Conservation (phyloP, 2,797 vertebrate genomes). For the Sebastes steindachneri region DNA sequence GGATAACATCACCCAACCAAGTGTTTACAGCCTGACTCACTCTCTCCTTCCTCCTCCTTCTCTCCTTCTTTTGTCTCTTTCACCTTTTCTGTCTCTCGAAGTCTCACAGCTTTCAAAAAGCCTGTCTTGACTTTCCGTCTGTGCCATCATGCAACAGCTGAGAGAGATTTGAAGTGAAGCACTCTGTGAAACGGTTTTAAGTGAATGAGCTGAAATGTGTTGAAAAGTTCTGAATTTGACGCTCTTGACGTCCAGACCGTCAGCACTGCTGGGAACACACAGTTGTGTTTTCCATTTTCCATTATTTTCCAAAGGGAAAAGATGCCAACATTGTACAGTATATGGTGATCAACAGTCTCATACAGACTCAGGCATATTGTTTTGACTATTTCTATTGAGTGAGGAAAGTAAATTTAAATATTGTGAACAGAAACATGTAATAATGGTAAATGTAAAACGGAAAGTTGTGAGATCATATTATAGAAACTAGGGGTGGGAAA, state of each 20-base stretch:
- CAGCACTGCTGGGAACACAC: not conserved
- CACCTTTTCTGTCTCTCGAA: conserved; percentile 6
- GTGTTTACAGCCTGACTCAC: conserved; percentile 73
- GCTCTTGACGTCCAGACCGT: not conserved
- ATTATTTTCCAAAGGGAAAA: not conserved
- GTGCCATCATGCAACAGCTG: not conserved
- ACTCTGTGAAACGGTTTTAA: not conserved
- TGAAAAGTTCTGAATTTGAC: not conserved
- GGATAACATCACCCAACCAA: conserved; percentile 64
- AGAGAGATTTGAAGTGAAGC: not conserved
- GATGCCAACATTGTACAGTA: not conserved
- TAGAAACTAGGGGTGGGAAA: too few species aligned
- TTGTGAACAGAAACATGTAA: not conserved
- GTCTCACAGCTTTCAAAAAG: not conserved
- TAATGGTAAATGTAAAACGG: not conserved
- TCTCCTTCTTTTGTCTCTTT: conserved; percentile 13
- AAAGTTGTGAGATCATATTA: not conserved
- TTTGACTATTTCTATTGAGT: not conserved
- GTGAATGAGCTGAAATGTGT: not conserved
- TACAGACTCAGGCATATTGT: not conserved
- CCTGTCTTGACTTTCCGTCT: not conserved
- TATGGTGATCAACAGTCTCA: not conserved
- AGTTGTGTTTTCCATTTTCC: not conserved
- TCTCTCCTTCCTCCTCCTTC: conserved; percentile 26
- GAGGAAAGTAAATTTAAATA: not conserved